These are phyloP conservation scores for Eubasilissa regina DNA, from an alignment of 1,140 invertebrate species.

Conservation along the genomic window DNA sequence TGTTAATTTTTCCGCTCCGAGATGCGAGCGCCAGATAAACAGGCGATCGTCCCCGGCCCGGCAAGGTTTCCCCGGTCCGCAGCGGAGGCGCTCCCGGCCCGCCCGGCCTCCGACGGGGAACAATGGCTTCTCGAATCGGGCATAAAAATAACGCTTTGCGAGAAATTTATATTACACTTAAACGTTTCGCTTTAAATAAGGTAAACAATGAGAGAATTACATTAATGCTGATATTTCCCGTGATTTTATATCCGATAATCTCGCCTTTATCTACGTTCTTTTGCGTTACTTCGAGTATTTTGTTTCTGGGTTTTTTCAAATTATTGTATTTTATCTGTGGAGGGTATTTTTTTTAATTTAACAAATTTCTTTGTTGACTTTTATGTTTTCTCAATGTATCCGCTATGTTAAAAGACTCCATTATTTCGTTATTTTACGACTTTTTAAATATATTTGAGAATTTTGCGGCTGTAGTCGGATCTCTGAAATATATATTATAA, in stretches of 20 bases:
- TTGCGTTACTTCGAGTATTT: too few relatives aligned
- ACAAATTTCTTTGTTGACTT: too few relatives aligned
- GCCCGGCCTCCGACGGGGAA: not conserved
- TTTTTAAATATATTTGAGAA: too few relatives aligned
- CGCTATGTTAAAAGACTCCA: too few relatives aligned
- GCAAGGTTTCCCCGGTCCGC: not conserved
- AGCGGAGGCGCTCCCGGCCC: not conserved
- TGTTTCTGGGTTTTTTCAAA: too few relatives aligned
- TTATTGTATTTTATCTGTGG: too few relatives aligned
- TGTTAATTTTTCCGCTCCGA: slow-evolving; percentile 2
- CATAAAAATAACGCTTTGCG: slow-evolving; percentile 27
- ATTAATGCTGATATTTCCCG: not conserved
- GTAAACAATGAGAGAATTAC: not conserved
- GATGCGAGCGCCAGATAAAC: slow-evolving; percentile 9
- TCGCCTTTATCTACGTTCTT: too few relatives aligned
- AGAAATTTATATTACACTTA: slow-evolving; percentile 10
- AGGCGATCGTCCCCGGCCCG: not conserved
- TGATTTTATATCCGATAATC: slow-evolving; percentile 1
- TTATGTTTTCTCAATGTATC: too few relatives aligned
- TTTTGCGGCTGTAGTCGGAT: too few relatives aligned
- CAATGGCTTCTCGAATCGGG: slow-evolving; percentile 24
- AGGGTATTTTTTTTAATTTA: too few relatives aligned
- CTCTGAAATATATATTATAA: too few relatives aligned
- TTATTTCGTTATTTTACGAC: too few relatives aligned
- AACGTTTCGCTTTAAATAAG: slow-evolving; percentile 20